These are phyloP conservation scores for Asteroscopus sphinx DNA, from an alignment of 2,888 invertebrate genomes.

Conservation along the genomic window DNA sequence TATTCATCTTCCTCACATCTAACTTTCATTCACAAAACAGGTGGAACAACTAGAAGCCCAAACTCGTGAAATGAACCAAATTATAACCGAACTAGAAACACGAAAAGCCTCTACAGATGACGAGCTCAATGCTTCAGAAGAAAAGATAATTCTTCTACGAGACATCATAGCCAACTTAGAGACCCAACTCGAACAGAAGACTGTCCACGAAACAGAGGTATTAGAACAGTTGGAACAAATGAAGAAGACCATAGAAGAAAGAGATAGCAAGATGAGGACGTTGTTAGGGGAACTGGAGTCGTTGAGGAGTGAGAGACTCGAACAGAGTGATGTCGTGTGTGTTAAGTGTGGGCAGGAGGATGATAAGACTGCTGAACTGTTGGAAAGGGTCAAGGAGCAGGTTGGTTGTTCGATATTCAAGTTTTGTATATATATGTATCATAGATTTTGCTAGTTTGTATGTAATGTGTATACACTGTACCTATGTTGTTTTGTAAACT, in stretches of 20 bases:
- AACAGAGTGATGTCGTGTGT: conserved; percentile 79
- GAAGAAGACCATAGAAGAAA: conserved; percentile 88
- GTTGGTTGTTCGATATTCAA: conserved; percentile 57
- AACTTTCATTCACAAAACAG: conserved; percentile 77
- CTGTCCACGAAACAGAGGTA: conserved; percentile 90
- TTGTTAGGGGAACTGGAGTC: conserved; percentile 88
- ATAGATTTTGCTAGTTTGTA: conserved; percentile 3
- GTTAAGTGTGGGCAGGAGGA: conserved; percentile 73
- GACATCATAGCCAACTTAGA: conserved; percentile 95
- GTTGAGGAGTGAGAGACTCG: conserved; percentile 81
- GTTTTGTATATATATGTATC: not conserved
- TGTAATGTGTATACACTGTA: conserved; percentile 3
- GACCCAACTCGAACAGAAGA: conserved; percentile 92
- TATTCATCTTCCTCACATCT: conserved; percentile 23
- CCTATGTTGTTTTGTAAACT: not conserved
- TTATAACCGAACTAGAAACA: conserved; percentile 90
- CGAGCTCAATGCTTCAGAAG: conserved; percentile 93
- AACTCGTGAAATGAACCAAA: conserved; percentile 91
- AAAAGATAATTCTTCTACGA: conserved; percentile 93
- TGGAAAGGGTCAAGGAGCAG: conserved; percentile 80
- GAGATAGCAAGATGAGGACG: conserved; percentile 89
- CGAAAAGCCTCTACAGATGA: conserved; percentile 92
- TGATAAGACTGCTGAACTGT: conserved; percentile 68
- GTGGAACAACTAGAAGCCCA: conserved; percentile 94
- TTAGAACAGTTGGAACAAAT: conserved; percentile 90